Conservation (phyloP, 2,797 vertebrate species). For the Coregonus sp. region DNA sequence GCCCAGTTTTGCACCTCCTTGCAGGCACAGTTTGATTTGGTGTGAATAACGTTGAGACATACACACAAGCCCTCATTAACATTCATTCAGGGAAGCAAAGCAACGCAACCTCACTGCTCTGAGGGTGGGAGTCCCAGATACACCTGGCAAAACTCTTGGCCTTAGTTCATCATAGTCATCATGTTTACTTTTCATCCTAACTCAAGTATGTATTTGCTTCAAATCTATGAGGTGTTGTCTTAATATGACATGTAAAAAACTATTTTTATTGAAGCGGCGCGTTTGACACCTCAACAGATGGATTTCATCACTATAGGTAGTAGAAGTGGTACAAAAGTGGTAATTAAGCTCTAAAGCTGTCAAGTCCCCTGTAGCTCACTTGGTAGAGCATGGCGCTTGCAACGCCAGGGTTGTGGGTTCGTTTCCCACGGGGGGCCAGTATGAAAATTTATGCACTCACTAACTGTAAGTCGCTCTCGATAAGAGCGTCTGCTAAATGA, state of each 20-base stretch:
- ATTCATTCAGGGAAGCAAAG: slow-evolving; percentile 70
- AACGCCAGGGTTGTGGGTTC: no score
- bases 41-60: slow-evolving; percentile 83
- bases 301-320: slow-evolving; percentile 25
- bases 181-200: slow-evolving; percentile 47
- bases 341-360: slow-evolving; percentile 28
- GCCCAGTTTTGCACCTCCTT: slow-evolving; percentile 81
- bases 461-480: no score
- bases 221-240: not conserved
- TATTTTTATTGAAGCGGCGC: slow-evolving; percentile 21
- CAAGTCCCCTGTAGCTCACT: not conserved
- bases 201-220: not conserved
- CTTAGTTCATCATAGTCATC: slow-evolving; percentile 47
- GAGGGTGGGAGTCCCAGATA: slow-evolving; percentile 79
- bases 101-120: slow-evolving; percentile 74
- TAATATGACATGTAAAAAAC: not conserved
- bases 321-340: slow-evolving; percentile 9
- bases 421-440: no score
- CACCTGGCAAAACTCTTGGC: slow-evolving; percentile 76
- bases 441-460: no score
- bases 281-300: slow-evolving; percentile 23
- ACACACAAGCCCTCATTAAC: slow-evolving; percentile 77
- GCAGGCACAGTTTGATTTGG: slow-evolving; percentile 81
- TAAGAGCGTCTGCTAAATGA: no score
- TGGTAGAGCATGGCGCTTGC: no score